Evolutionary conservation across 2,888 invertebrate species (phyloP), one percentile per base, ranked within the genome.

Genomic region (Mamestra brassicae): DNA sequence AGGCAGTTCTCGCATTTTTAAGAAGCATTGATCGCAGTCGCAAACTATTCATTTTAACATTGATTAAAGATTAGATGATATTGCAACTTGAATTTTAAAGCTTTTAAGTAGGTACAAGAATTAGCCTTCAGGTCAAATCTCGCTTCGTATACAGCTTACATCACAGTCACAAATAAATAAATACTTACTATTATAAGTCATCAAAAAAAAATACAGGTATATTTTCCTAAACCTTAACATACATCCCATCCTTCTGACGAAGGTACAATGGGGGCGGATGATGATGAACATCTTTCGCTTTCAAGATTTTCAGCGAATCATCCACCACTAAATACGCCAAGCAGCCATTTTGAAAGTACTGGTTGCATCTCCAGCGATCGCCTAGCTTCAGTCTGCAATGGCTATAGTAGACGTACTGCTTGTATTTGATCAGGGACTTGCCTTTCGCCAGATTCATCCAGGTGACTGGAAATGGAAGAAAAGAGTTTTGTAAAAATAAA

Each of bases 361-460:
- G 81, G 57, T 81, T 83, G 55, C 83, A 78, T 13, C 74, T 67
- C 81, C 81, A 81, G 6, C 81, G 78, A 67, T 74, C 83, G 15
- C 73, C 74, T 15, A 42, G 4, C 50, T 82, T 82, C 60, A 82
- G 50, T 42, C 15, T 78, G 71, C 82, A 81, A 34, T 81, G 81
- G 17, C 55, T 63, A 50, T 55, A 65, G 55, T 78, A 81, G 0
- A 70, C 71, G 26, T 78, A 82, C 17, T 17, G 58, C 13, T 78
- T 81, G 60, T 81, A 82, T 50, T 13, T 82, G 58, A 82, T 42
- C 45, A 82, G 4, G 17, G 73, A 17, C n/a, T 57, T 82, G 34
- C 81, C 81, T 11, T 66, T 36, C n/a, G 47, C 63, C 38, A 81
- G 11, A 4, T 36, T 69, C 11, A 83, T 83, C 76, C 69, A 69